A percentile compares a stretch with the other conserved stretches of the same genome.
phyloP scores from a whole-genome alignment of 2,797 vertebrate genomes.

The Betta splendens region DNA sequence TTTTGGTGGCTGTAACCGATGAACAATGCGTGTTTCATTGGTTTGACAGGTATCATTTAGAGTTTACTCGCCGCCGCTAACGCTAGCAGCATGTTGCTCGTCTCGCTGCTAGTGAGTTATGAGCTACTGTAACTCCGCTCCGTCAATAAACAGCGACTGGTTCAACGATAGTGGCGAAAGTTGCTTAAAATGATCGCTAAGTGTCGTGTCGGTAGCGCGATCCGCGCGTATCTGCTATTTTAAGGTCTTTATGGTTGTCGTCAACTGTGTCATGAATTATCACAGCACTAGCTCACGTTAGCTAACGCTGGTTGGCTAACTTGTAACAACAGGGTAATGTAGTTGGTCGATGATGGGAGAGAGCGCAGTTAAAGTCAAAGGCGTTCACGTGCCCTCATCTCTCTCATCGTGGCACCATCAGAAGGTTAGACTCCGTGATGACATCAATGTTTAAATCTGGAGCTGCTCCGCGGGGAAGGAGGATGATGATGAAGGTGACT shows the following conservation, averaged over 20 bases:
- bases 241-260: background rate
- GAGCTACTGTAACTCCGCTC: slow-evolving; percentile 38
- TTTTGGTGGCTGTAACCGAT: background rate
- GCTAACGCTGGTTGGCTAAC: slow-evolving; percentile 55
- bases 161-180: background rate
- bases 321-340: slow-evolving; percentile 11
- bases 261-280: slow-evolving; percentile 4
- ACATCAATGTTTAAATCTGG: slow-evolving; percentile 26
- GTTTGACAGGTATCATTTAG: background rate
- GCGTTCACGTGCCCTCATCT: background rate
- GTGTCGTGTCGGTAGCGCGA: background rate
- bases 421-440: slow-evolving; percentile 3
- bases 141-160: background rate
- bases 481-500: slow-evolving; percentile 21
- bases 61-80: slow-evolving; percentile 35
- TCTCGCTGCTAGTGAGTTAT: slow-evolving; percentile 16
- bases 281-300: slow-evolving; percentile 17
- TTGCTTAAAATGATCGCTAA: slow-evolving; percentile 2
- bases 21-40: background rate
- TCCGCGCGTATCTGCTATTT: too few relatives aligned
- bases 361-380: background rate
- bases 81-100: slow-evolving; percentile 42
- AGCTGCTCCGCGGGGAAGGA: slow-evolving; percentile 44
- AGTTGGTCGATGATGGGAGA: background rate
- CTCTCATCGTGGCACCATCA: background rate